Evolutionary conservation across 1,140 invertebrate species (phyloP), one percentile per base, ranked within the genome.

Genomic region (Diabrotica virgifera): DNA sequence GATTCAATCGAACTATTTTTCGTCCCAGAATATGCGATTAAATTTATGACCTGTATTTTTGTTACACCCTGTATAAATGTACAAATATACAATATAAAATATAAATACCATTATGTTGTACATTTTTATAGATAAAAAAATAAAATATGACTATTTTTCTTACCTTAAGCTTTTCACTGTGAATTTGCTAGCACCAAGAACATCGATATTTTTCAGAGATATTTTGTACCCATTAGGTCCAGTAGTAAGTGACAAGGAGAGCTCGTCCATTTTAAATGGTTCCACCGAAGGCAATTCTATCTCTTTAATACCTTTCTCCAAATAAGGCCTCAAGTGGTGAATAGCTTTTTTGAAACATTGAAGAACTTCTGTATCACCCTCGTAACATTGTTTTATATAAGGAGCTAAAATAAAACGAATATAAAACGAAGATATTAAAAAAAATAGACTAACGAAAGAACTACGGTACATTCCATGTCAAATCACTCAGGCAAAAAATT

Each of bases 151-250:
- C 1, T 24, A 24, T 24, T 24, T 24, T 36, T 70, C 77, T 78
- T 81, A 85, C 80, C 85, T 87, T 60, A 90, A 80, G 61, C 85
- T 85, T 9, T 82, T 81, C 4, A 90, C 83, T 6, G 87, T 83
- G 69, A 84, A 90, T 78, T 89, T 89, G 69, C 86, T 89, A 3
- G 87, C 86, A 57, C 89, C 88, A 77, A 75, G 88, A 36, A 89
- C 83, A 71, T 86, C 84, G 71, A 90, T 83, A 62, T 90, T 86
- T 64, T 83, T 85, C 53, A 90, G 78, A 6, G 85, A 85, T 37
- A 90, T 85, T 71, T 85, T 87, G 70, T 90, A 90, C 59, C 89
- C 88, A 72, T 89, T 87, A 8, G 83, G 83, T 56, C 88, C 88
- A 66, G 85, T 85, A 61, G 88, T 89, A 67, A 90, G 76, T 12